phyloP scores from a whole-genome alignment of 2,113 vertebrate genomes.

The Hiodon alosoides region DNA sequence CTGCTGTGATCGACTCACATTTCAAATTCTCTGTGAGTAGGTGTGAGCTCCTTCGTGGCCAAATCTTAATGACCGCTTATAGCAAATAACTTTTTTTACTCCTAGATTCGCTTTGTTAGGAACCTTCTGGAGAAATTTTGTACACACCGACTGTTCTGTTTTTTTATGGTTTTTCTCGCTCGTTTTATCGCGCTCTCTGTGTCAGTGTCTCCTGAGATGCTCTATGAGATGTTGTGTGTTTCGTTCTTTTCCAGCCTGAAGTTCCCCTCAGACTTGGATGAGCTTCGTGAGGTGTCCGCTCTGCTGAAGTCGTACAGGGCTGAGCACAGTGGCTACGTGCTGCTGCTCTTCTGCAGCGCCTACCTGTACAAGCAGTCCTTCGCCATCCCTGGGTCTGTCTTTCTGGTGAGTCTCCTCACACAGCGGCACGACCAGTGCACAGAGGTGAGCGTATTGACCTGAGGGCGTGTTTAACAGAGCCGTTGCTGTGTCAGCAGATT shows the following conservation, averaged over 20 bases:
- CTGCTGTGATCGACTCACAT: no score
- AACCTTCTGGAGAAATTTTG: no score
- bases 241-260: constrained; percentile 63
- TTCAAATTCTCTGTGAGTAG: no score
- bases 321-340: constrained; percentile 78
- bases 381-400: constrained; percentile 91
- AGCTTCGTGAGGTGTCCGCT: constrained; percentile 77
- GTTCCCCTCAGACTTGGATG: constrained; percentile 87
- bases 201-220: neutral
- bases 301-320: constrained; percentile 80
- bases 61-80: neutral
- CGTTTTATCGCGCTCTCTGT: no score
- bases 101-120: no score
- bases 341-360: constrained; percentile 86
- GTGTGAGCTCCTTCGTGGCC: no score
- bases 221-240: neutral
- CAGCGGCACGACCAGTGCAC: neutral
- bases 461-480: no score
- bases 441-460: neutral
- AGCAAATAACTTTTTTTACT: neutral
- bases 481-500: no score
- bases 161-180: no score
- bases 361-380: constrained; percentile 98
- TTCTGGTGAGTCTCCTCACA: constrained; percentile 69
- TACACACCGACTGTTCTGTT: neutral